Evolutionary conservation across 2,888 invertebrate species (phyloP).

Genomic region (Dolomedes plantarius): DNA sequence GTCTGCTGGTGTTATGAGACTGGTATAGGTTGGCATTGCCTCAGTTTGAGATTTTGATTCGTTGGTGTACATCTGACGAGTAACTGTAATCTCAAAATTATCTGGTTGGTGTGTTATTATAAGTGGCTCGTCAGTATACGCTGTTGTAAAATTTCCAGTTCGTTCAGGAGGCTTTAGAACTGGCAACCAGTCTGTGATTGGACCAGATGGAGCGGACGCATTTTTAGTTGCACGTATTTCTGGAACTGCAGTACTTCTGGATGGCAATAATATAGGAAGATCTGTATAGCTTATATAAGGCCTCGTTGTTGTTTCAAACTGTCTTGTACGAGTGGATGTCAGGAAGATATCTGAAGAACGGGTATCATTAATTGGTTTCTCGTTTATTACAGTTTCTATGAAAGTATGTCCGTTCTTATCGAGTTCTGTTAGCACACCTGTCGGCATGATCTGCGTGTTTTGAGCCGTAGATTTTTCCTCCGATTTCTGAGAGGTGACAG

Average conservation of each 20-base stretch:
- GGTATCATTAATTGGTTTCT: background rate
- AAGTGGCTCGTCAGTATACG: conserved; percentile 67
- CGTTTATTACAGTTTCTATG: conserved; percentile 33
- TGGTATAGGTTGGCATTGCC: conserved; percentile 46
- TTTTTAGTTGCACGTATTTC: background rate
- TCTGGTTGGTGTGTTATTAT: conserved; percentile 73
- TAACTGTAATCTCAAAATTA: conserved; percentile 73
- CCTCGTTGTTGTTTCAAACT: conserved; percentile 12
- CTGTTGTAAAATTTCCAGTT: conserved; percentile 26
- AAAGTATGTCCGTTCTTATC: conserved; percentile 57
- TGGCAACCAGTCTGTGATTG: conserved; percentile 73
- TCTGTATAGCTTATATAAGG: conserved; percentile 40
- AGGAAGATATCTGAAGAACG: background rate
- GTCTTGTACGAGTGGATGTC: background rate
- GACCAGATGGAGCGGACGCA: conserved; percentile 65
- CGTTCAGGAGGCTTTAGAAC: conserved; percentile 49
- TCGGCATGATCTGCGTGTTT: conserved; percentile 29
- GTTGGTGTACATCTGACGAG: conserved; percentile 64
- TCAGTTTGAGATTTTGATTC: conserved; percentile 15
- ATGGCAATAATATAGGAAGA: conserved; percentile 46
- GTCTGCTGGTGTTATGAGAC: conserved; percentile 29
- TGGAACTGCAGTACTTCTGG: conserved; percentile 12
- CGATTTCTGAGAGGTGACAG: background rate
- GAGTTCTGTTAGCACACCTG: conserved; percentile 38
- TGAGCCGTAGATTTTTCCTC: background rate